Percentiles rank a stretch among this genome's conserved stretches.
Evolutionary conservation across 2,797 vertebrate species (phyloP).

Genomic region (Staurois parvus): DNA sequence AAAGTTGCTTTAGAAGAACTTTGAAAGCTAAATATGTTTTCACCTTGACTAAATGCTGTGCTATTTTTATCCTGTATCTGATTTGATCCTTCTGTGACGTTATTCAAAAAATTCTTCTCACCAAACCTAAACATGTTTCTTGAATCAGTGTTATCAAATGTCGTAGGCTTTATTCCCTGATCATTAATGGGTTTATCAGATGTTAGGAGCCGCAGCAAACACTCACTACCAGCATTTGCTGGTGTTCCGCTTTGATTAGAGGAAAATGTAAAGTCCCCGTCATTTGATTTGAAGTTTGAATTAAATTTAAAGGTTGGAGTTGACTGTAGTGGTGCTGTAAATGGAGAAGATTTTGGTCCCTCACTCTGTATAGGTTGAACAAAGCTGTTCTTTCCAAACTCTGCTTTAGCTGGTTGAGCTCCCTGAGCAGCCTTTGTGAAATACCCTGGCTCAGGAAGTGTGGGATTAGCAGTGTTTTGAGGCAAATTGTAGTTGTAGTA

Average conservation of each 20-base stretch:
- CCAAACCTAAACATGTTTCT: slow-evolving; percentile 85
- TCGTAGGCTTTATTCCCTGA: slow-evolving; percentile 75
- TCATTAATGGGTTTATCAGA: slow-evolving; percentile 86
- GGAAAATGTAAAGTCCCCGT: slow-evolving; percentile 95
- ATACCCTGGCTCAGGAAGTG: slow-evolving; percentile 95
- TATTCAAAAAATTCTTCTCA: slow-evolving; percentile 76
- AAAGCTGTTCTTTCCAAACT: slow-evolving; percentile 87
- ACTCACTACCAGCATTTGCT: slow-evolving; percentile 77
- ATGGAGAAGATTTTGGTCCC: slow-evolving; percentile 81
- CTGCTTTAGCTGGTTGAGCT: slow-evolving; percentile 79
- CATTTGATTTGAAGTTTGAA: slow-evolving; percentile 96
- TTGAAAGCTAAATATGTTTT: slow-evolving; percentile 81
- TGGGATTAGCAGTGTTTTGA: slow-evolving; percentile 87
- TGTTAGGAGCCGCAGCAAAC: slow-evolving; percentile 90
- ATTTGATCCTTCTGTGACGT: slow-evolving; percentile 76
- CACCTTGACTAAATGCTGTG: slow-evolving; percentile 77
- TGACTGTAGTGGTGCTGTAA: slow-evolving; percentile 69
- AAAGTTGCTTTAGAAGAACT: slow-evolving; percentile 77
- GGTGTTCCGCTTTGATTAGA: slow-evolving; percentile 75
- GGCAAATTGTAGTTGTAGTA: slow-evolving; percentile 88
- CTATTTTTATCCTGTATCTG: slow-evolving; percentile 72
- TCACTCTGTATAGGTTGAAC: slow-evolving; percentile 82
- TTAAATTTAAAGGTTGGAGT: slow-evolving; percentile 91
- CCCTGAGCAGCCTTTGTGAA: slow-evolving; percentile 89
- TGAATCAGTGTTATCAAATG: slow-evolving; percentile 72